Base-by-base conservation (phyloP, 2,113 vertebrate species). In the Istiophorus platypterus region DNA sequence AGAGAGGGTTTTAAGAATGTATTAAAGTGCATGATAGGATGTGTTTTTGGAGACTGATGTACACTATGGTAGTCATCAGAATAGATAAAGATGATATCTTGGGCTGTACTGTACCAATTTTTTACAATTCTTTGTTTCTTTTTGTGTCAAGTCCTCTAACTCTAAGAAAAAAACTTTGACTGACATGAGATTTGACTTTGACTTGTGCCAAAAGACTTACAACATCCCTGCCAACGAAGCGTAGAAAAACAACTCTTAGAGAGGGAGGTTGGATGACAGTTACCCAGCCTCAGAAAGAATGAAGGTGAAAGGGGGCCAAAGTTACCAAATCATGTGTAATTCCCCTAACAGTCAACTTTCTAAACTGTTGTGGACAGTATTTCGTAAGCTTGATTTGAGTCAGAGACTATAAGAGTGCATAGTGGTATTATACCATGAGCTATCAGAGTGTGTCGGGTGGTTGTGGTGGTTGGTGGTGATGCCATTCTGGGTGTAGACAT, bases 401-500 rank as follows among this genome's bases (percentile, higher is more conserved):
- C 37, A 72, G 18, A 54, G 29, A 59, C 63, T 57, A 10, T 57
- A 62, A 58, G 47, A 76, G 71, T 59, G 65, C 27, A 67, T 80
- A 68, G 42, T 66, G 67, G 27, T 54, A 54, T 72, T 78, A 47
- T 68, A 37, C 72, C 63, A 67, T 31, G 58, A 73, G 62, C 72
- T 80, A 81, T 76, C 47, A 31, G 56, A 31, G 66, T 56, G 67
- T 67, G 71, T 34, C 13, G 31, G 26, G 42, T 9, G 31, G 29
- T 4, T 7, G 37, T 39, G 34, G n/a, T 34, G 72, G 66, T 42
- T 41, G 70, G 80, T 42, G 68, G 74, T 69, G 77, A 84, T 69
- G 72, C 66, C 58, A 63, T 72, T 67, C 39, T 72, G 72, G 59
- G 62, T 78, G 57, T 54, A 75, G 78, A 83, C 81, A 81, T 81